A percentile compares a stretch with the other conserved stretches of the same genome.
Evolutionary conservation across 2,797 vertebrate species (phyloP).

Genomic region (Clamator glandarius): DNA sequence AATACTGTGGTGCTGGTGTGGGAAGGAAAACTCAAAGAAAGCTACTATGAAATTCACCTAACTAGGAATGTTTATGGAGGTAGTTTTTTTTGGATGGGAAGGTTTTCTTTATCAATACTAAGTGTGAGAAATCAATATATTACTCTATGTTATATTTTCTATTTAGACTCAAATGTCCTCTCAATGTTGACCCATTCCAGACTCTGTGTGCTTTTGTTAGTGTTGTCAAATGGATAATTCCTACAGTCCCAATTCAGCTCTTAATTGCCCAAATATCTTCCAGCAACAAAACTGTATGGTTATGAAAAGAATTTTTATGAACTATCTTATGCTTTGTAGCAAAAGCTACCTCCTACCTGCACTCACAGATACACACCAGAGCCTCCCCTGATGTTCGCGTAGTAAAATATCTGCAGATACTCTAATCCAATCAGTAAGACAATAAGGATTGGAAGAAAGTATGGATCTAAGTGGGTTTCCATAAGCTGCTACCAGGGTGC

Average conservation of each 20-base stretch:
- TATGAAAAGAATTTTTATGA: not conserved
- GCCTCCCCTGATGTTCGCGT: not conserved
- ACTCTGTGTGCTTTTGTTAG: not conserved
- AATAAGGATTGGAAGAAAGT: constrained; percentile 61
- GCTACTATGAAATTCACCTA: not conserved
- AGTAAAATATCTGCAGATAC: not conserved
- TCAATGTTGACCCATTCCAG: not conserved
- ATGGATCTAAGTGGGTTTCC: constrained; percentile 59
- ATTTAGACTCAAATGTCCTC: not conserved
- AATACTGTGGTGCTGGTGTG: not conserved
- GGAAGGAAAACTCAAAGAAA: not conserved
- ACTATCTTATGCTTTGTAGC: not conserved
- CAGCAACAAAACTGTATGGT: not conserved
- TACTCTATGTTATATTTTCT: not conserved
- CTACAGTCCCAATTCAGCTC: not conserved
- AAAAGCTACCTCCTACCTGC: not conserved
- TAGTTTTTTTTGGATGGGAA: not conserved
- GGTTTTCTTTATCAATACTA: not conserved
- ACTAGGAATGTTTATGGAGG: not conserved
- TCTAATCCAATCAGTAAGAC: not conserved
- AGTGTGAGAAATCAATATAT: not conserved
- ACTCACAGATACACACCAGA: not conserved
- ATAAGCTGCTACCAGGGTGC: constrained; percentile 36
- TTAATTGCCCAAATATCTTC: not conserved
- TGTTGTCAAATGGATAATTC: not conserved